Conservation (phyloP, 2,888 invertebrate species). For the Brachyptera putata region DNA sequence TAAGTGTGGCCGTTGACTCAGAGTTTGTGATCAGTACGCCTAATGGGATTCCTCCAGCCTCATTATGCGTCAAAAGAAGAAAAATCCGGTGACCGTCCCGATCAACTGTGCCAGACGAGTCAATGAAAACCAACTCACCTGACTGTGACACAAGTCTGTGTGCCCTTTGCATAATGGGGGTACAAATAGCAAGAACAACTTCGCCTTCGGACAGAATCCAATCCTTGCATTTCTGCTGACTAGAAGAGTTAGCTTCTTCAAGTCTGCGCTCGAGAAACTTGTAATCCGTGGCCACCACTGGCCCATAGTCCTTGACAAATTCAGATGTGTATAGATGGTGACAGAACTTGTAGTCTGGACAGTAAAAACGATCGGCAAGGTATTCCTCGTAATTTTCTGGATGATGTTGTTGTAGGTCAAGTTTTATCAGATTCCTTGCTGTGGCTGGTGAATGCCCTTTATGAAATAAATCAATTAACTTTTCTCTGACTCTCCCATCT, state of each 20-base stretch:
- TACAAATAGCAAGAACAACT: not conserved
- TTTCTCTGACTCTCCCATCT: not conserved
- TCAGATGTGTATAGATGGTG: not conserved
- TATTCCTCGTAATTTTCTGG: not conserved
- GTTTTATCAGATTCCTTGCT: not conserved
- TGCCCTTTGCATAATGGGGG: not conserved
- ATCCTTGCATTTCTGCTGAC: not conserved
- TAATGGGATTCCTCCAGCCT: conserved; percentile 8
- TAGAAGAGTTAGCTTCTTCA: not conserved
- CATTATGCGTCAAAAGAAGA: not conserved
- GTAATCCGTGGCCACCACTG: not conserved
- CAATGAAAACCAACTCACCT: conserved; percentile 8
- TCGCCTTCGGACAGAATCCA: not conserved
- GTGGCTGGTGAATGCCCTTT: not conserved
- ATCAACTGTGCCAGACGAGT: conserved; percentile 13
- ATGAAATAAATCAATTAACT: not conserved
- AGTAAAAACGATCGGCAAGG: not conserved
- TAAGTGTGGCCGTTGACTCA: not conserved
- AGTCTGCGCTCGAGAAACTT: not conserved
- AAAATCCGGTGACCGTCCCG: conserved; percentile 2
- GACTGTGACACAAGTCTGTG: not conserved
- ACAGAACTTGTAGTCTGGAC: not conserved
- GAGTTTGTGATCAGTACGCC: conserved; percentile 10
- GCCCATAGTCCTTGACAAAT: not conserved
- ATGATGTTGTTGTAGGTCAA: not conserved